Evolutionary conservation across 2,888 invertebrate genomes (phyloP), one percentile per base, ranked within the genome.

Genomic region (Argyresthia albistria): DNA sequence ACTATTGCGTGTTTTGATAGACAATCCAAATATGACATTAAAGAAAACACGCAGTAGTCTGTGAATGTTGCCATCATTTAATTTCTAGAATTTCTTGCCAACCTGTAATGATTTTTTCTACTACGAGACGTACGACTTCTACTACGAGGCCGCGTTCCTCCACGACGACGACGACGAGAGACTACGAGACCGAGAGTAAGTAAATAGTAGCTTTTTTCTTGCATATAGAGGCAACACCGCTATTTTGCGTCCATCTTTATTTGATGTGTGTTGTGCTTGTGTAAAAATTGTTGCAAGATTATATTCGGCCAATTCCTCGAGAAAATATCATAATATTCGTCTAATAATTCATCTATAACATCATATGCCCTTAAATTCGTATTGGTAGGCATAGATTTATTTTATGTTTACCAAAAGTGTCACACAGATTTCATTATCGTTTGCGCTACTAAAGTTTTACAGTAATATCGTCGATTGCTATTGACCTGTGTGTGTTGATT

Each of bases 221-320:
- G 6, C 25, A 2, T 25, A 25, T 4, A 25, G 3, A 50, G 62
- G 69, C 81, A 83, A 82, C 79, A 79, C 72, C 63, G 72, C 69
- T 73, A 80, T 80, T 80, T 80, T 75, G 86, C 87, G 86, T 87
- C 87, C 87, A 87, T 87, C 86, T 86, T 86, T 82, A 75, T 73
- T 79, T 74, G 75, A 80, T 81, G 80, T 25, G 82, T 84, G 78
- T 82, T 84, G 80, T 84, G 79, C 81, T 82, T 78, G 70, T 70
- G 70, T 61, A 66, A 69, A 76, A 78, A 77, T 73, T 75, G 64
- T 66, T 67, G 42, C n/a, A n/a, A 35, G 12, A 46, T 35, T 42
- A 35, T 8, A n/a, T 37, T 10, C n/a, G 14, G 0, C 35, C 9
- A 46, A 46, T 46, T 52, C 46, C 25, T 9, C 25, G 36, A 16